Conservation (phyloP, 2,888 invertebrate genomes). For the Platerodrilus igneus region DNA sequence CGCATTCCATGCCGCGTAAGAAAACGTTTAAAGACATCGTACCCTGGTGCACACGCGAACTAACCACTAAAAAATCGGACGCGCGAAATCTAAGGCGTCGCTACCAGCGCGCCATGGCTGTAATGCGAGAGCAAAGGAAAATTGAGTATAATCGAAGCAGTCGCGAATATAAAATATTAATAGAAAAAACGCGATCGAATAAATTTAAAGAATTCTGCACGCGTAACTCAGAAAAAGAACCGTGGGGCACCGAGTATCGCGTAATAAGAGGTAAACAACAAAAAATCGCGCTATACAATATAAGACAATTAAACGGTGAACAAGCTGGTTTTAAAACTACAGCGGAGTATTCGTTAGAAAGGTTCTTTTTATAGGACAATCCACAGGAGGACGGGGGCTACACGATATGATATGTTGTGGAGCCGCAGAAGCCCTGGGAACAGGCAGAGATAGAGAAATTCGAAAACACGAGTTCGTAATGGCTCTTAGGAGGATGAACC, state of each 20-base stretch:
- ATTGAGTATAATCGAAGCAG: neutral
- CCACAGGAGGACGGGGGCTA: too few relatives aligned
- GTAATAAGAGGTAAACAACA: constrained; percentile 3
- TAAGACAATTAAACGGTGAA: too few relatives aligned
- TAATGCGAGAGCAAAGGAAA: constrained; percentile 1
- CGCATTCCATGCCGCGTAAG: constrained; percentile 9
- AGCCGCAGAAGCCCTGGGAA: too few relatives aligned
- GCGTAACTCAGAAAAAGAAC: constrained; percentile 9
- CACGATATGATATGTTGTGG: too few relatives aligned
- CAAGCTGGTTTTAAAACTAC: constrained; percentile 6
- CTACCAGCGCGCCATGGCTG: neutral
- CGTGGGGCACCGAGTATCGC: constrained; percentile 18
- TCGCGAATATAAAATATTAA: constrained; percentile 7
- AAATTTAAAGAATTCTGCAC: constrained; percentile 17
- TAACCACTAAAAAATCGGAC: constrained; percentile 6
- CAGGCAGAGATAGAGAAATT: constrained; percentile 7
- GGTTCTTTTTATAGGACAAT: constrained; percentile 13
- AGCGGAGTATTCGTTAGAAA: constrained; percentile 1
- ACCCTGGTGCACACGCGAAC: constrained; percentile 20
- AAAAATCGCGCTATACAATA: neutral
- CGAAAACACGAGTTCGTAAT: constrained; percentile 1
- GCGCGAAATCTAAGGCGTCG: constrained; percentile 3
- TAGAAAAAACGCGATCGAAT: constrained; percentile 2
- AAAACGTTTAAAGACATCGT: constrained; percentile 8
- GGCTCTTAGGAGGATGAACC: constrained; percentile 7